Base-by-base conservation (phyloP, 2,888 invertebrate species). In the Cynaeus angustus region DNA sequence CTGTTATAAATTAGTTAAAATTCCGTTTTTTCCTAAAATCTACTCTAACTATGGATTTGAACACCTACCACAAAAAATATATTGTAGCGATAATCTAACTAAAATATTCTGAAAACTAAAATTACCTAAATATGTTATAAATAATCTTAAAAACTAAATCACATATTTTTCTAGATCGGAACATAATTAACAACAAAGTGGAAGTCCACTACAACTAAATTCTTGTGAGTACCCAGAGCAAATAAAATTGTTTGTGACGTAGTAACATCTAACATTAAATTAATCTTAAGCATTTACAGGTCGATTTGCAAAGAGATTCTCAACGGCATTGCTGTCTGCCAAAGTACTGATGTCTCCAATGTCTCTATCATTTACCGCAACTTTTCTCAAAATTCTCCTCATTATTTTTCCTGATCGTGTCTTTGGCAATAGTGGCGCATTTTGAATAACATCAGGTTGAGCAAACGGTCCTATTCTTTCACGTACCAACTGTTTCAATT, bases 351-450 rank as follows among this genome's bases (percentile, higher is more conserved):
- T 92, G 85, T 99, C 99, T 2, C 99, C 99, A 41, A 99, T 90
- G 75, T 97, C 91, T 50, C 86, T 87, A 82, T 98, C 97, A 38
- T 95, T 95, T 1, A 93, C 86, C 0, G 99, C 98, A 9, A 99
- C 92, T 86, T 98, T 97, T 72, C 98, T 89, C 71, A 99, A 87
- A 68, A 99, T 94, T 73, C 99, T 89, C 70, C 99, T 90, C 96
- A 99, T 98, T 71, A 99, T 98, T 87, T 99, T 99, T 1, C 99
- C 99, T 0, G 98, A 98, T 52, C 98, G 89, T 0, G 98, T 98
- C 86, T 99, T 98, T 0, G 99, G 99, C 72, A 99, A 87, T 0
- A 93, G 94, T 0, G 97, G 96, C 0, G 98, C 98, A 83, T 95
- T 91, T 77, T 99, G 99, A 67, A 99, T 92, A 37, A 93, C 91